A percentile compares a stretch with the other conserved stretches of the same genome.
phyloP scores from a whole-genome alignment of 2,113 vertebrate species.

The Melanerpes aurifrons region DNA sequence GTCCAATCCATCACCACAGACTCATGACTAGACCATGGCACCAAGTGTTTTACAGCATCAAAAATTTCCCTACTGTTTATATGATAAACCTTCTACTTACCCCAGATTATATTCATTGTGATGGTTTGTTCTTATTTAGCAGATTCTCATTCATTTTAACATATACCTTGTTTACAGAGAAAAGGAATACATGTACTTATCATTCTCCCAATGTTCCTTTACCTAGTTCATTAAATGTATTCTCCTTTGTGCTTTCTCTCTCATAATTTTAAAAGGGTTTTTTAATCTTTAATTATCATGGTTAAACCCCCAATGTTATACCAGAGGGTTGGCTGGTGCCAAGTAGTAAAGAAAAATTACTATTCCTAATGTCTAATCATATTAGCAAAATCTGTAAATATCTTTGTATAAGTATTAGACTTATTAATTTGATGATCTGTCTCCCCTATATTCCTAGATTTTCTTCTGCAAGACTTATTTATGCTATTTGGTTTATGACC shows the following conservation, averaged over 20 bases:
- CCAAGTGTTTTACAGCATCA: background rate
- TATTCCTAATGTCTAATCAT: background rate
- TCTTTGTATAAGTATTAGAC: background rate
- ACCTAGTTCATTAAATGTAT: background rate
- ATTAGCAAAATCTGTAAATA: background rate
- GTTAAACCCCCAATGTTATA: rapidly evolving
- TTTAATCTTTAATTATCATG: background rate
- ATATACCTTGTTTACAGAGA: background rate
- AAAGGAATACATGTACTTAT: background rate
- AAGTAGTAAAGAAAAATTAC: background rate
- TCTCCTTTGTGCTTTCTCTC: background rate
- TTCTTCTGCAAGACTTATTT: background rate
- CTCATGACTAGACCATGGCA: too few relatives aligned
- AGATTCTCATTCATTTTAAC: background rate
- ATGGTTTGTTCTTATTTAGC: background rate
- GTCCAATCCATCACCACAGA: too few relatives aligned
- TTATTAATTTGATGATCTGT: background rate
- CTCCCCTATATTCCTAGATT: background rate
- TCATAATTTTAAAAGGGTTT: background rate
- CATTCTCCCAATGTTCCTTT: background rate
- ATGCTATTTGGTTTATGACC: background rate
- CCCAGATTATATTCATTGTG: background rate
- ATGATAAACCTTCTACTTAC: background rate
- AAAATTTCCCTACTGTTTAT: background rate
- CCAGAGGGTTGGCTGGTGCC: background rate